Evolutionary conservation across 1,140 invertebrate genomes (phyloP).

Genomic region (Rhagoletis zephyria): DNA sequence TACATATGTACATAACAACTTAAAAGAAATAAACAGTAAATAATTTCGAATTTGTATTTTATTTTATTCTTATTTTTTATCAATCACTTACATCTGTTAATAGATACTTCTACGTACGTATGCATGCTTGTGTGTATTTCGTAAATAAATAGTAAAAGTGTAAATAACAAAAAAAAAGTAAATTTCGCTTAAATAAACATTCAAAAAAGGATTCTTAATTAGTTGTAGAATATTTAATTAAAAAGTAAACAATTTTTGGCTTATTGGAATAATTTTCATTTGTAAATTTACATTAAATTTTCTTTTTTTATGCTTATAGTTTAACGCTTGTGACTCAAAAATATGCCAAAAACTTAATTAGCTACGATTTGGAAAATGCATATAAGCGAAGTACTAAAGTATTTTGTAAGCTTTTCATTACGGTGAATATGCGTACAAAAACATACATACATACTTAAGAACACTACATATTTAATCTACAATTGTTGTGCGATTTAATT

Average conservation of each 20-base stretch:
- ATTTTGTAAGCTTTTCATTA: too few species aligned
- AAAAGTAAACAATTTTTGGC: constrained; percentile 11
- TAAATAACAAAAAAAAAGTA: constrained; percentile 20
- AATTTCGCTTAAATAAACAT: constrained; percentile 1
- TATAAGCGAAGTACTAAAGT: not conserved
- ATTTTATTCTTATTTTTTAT: constrained; percentile 6
- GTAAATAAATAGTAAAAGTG: constrained; percentile 26
- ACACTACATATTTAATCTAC: not conserved
- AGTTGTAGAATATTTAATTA: not conserved
- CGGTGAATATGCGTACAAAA: too few species aligned
- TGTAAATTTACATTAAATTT: constrained; percentile 8
- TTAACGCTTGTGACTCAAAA: not conserved
- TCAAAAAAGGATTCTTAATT: not conserved
- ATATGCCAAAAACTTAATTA: not conserved
- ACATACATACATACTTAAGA: not conserved
- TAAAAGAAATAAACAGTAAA: not conserved
- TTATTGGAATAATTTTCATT: constrained; percentile 13
- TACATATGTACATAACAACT: not conserved
- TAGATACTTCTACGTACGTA: not conserved
- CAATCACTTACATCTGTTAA: not conserved
- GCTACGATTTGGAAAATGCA: too few species aligned
- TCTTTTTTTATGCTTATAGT: not conserved
- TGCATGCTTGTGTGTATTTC: not conserved
- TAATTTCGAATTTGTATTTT: constrained; percentile 1
- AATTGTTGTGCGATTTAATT: not conserved